Conservation (phyloP, 2,797 vertebrate species). For the Zenarchopterus dispar region DNA sequence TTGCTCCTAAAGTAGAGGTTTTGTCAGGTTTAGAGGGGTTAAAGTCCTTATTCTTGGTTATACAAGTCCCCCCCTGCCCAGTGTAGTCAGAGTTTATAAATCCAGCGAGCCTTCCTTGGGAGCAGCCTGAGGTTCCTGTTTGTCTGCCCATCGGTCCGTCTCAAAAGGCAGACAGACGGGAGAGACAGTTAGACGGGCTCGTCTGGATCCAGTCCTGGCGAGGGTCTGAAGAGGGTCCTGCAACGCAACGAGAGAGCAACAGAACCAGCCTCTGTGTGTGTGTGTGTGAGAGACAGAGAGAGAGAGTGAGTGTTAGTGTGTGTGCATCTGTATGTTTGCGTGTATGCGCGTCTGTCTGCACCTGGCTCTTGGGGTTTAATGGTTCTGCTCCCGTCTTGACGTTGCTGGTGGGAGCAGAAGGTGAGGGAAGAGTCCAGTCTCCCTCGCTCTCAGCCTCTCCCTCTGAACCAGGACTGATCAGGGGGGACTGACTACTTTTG, state of each 20-base stretch:
- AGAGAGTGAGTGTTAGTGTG: conserved; percentile 24
- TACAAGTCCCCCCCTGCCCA: conserved; percentile 62
- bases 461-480: conserved; percentile 84
- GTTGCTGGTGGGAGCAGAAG: conserved; percentile 81
- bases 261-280: conserved; percentile 68
- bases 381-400: conserved; percentile 84
- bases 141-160: conserved; percentile 72
- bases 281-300: no score
- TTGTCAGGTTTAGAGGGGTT: conserved; percentile 59
- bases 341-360: no score
- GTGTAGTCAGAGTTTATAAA: conserved; percentile 69
- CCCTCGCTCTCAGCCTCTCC: conserved; percentile 81
- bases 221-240: conserved; percentile 80
- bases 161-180: conserved; percentile 76
- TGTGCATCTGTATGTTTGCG: no score
- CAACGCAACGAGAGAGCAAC: conserved; percentile 83
- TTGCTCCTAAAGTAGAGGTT: conserved; percentile 68
- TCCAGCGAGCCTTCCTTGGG: conserved; percentile 80
- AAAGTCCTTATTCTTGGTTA: conserved; percentile 55
- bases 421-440: conserved; percentile 79
- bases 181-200: conserved; percentile 77
- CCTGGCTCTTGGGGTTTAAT: conserved; percentile 66
- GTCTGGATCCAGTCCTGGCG: conserved; percentile 86
- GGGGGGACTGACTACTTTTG: conserved; percentile 81
- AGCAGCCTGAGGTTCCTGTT: conserved; percentile 79